Evolutionary conservation across 2,888 invertebrate genomes (phyloP).

Genomic region (Orchesellides sinensis): DNA sequence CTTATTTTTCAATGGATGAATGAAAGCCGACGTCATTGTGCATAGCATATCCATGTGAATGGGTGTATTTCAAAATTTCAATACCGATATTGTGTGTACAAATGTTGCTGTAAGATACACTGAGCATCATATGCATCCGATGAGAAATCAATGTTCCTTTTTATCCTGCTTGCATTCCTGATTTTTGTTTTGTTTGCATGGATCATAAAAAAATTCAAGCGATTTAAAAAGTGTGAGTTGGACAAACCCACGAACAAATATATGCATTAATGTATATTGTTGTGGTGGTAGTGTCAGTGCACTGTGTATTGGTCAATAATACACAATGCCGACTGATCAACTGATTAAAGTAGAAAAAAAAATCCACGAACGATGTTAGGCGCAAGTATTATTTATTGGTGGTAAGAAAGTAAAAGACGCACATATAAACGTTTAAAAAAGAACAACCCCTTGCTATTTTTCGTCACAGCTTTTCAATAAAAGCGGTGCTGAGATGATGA

Average conservation of each 20-base stretch:
- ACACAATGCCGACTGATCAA: slow-evolving; percentile 20
- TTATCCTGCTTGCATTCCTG: neutral
- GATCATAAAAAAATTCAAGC: neutral
- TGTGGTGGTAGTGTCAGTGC: slow-evolving; percentile 5
- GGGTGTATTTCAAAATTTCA: no score
- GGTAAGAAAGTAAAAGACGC: slow-evolving; percentile 38
- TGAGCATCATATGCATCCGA: neutral
- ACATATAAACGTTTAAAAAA: no score
- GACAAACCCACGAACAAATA: no score
- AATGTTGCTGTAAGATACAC: no score
- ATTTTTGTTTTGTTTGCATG: neutral
- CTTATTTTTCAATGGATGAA: slow-evolving; percentile 2
- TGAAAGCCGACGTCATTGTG: neutral
- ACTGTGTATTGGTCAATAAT: no score
- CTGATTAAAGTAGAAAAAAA: neutral
- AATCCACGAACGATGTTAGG: neutral
- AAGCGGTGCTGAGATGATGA: neutral
- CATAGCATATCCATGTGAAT: no score
- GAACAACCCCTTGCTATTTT: slow-evolving; percentile 38
- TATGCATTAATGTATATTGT: no score
- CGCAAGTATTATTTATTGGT: neutral
- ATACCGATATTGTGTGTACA: neutral
- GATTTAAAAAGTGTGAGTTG: neutral
- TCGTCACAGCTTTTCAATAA: slow-evolving; percentile 23
- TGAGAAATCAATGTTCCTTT: no score